Evolutionary conservation across 2,888 invertebrate genomes (phyloP).

Genomic region (Cheilosia scutellata): DNA sequence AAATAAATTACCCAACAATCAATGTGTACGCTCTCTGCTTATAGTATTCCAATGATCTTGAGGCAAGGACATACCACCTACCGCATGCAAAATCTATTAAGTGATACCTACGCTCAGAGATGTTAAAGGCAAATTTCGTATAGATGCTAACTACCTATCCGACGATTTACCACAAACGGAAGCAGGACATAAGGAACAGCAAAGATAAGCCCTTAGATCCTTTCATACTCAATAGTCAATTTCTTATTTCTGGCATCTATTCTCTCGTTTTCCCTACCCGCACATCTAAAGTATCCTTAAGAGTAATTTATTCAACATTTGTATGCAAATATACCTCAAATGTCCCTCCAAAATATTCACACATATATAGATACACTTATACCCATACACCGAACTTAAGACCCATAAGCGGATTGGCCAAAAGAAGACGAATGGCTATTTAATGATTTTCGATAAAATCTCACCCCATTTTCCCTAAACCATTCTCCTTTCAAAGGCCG

Average conservation of each 20-base stretch:
- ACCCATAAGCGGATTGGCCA: constrained; percentile 74
- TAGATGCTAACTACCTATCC: too few species aligned
- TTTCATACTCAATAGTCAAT: constrained; percentile 42
- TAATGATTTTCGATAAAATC: constrained; percentile 76
- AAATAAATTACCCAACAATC: too few species aligned
- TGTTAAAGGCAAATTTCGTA: too few species aligned
- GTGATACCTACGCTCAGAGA: too few species aligned
- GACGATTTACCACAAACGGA: background rate
- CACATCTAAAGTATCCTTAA: constrained; percentile 64
- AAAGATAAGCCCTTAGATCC: constrained; percentile 49
- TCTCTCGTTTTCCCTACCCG: constrained; percentile 52
- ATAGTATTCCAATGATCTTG: too few species aligned
- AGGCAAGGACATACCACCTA: too few species aligned
- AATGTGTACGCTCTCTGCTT: too few species aligned
- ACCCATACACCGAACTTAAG: constrained; percentile 17
- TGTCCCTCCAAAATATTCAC: constrained; percentile 60
- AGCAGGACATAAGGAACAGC: constrained; percentile 14
- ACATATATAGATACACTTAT: constrained; percentile 11
- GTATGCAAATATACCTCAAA: constrained; percentile 75
- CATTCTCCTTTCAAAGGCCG: constrained; percentile 54
- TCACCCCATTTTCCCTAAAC: constrained; percentile 66
- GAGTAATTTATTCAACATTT: constrained; percentile 74
- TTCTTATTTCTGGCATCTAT: constrained; percentile 54
- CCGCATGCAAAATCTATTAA: too few species aligned
- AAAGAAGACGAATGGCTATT: constrained; percentile 75